These are phyloP conservation scores for Lophochroa leadbeateri DNA, from an alignment of 2,113 vertebrate genomes.

Conservation along the genomic window DNA sequence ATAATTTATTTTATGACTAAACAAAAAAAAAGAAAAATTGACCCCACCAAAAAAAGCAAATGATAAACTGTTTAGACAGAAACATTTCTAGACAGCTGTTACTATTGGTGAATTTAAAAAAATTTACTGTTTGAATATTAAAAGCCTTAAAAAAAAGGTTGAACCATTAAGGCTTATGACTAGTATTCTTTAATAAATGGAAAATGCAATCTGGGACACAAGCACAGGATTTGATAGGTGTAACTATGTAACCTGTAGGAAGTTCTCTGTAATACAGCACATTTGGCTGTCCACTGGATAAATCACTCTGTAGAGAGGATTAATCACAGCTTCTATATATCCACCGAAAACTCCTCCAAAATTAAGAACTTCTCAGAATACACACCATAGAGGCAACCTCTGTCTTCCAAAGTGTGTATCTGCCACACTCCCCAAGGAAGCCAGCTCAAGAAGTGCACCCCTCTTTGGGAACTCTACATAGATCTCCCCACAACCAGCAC, in stretches of 20 bases:
- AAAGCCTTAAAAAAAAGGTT: background rate
- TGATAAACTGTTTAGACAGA: background rate
- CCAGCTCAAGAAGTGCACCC: background rate
- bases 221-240: background rate
- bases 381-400: background rate
- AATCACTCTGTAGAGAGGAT: background rate
- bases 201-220: background rate
- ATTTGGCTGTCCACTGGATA: background rate
- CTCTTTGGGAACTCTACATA: fast-evolving
- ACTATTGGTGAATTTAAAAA: background rate
- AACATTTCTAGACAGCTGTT: background rate
- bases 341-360: background rate
- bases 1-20: background rate
- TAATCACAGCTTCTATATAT: background rate
- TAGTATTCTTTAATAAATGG: background rate
- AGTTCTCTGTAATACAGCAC: background rate
- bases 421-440: background rate
- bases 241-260: background rate
- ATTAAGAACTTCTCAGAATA: background rate
- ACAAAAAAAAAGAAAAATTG: background rate
- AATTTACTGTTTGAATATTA: background rate
- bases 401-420: background rate
- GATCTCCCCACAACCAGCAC: background rate
- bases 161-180: background rate
- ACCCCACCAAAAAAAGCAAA: background rate